Evolutionary conservation across 2,797 vertebrate species (phyloP).

Genomic region (Knipowitschia caucasica): DNA sequence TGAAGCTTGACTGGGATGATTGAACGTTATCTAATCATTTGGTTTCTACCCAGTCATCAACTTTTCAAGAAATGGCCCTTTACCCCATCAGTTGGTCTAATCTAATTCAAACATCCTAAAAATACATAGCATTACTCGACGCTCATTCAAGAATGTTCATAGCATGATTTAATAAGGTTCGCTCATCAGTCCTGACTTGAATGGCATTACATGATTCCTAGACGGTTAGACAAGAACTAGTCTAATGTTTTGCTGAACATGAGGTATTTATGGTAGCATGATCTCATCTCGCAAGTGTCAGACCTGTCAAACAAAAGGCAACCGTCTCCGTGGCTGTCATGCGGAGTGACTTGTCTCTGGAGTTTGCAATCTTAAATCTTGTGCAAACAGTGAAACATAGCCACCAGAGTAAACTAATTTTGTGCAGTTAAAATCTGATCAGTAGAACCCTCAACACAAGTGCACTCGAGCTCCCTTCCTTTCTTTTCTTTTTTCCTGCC

Average conservation of each 20-base stretch:
- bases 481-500: constrained; percentile 14
- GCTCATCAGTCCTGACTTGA: neutral
- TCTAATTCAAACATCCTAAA: neutral
- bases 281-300: constrained; percentile 2
- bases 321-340: constrained; percentile 5
- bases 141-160: neutral
- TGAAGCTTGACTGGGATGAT: too few relatives aligned
- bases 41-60: neutral
- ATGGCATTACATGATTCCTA: constrained; percentile 1
- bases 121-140: neutral
- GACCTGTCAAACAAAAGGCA: neutral
- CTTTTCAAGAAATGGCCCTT: neutral
- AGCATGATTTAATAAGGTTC: neutral
- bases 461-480: constrained; percentile 30
- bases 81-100: neutral
- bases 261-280: constrained; percentile 1
- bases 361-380: constrained; percentile 3
- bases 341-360: constrained; percentile 1
- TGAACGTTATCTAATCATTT: neutral
- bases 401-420: constrained; percentile 14
- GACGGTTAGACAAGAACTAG: neutral
- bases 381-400: constrained; percentile 5
- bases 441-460: constrained; percentile 25
- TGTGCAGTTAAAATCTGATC: constrained; percentile 30
- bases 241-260: constrained; percentile 7